Evolutionary conservation across 2,797 vertebrate species (phyloP).

Genomic region (Vespertilio murinus): DNA sequence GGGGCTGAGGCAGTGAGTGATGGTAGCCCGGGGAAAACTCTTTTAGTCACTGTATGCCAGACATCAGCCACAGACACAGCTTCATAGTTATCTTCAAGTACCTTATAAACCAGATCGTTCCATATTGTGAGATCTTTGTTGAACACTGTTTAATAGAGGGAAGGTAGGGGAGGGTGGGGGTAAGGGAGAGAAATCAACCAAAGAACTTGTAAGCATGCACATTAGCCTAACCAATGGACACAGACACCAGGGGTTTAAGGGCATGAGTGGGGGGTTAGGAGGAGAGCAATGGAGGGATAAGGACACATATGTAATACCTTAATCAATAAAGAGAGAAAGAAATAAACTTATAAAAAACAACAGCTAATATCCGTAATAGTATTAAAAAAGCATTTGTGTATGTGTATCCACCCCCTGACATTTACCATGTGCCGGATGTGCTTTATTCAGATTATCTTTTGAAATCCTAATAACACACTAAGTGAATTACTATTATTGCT

Average conservation of each 20-base stretch:
- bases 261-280: no score
- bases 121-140: not conserved
- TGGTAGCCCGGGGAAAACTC: rapidly evolving
- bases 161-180: no score
- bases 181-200: no score
- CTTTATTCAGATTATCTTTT: not conserved
- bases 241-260: no score
- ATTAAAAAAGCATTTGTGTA: not conserved
- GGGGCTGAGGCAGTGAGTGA: not conserved
- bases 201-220: no score
- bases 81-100: not conserved
- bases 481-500: not conserved
- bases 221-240: no score
- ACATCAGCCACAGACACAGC: not conserved
- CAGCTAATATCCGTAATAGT: not conserved
- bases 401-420: not conserved
- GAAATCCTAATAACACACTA: not conserved
- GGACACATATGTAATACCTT: no score
- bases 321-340: no score
- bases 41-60: no score
- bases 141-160: not conserved
- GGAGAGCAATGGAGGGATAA: no score
- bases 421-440: not conserved
- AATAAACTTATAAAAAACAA: not conserved
- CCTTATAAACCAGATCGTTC: not conserved